Base-by-base conservation (phyloP, 2,113 vertebrate species). In the Cebus imitator region DNA sequence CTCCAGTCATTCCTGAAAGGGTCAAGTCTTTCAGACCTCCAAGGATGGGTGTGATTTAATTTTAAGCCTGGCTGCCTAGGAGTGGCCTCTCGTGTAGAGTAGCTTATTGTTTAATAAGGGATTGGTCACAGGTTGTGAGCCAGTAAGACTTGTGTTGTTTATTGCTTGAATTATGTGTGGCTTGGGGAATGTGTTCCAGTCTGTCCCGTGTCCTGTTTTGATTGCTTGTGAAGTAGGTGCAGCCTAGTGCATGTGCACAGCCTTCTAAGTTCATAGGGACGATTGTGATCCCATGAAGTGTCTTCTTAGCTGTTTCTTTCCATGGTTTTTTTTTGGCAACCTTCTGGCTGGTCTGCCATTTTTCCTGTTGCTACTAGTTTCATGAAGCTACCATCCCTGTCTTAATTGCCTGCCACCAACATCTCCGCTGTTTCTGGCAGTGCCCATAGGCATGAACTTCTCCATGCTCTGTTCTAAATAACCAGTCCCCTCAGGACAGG, bases 321-420 rank as follows among this genome's bases (percentile, higher is more conserved):
- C 66, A 50, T 81, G 32, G 11, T 70, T 95, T 66, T 95, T 37
- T 37, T 37, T 37, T 37, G 35, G 55, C 66, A 45, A 40, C 10
- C 35, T 76, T 88, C 85, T 87, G 79, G 5, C 43, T 40, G n/a
- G 18, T 37, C 58, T 93, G 32, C 80, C n/a, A 64, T 81, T 87
- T 96, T 72, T 83, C 81, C 80, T 87, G 50, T 90, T 78, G 52
- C 25, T 48, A 43, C n/a, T 92, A 79, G 57, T 78, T 97, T 94
- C n/a, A 14, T 82, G 43, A 76, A 90, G 20, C 58, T 93, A 83
- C 68, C 12, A 73, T 37, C 23, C 20, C 30, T 17, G n/a, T 72
- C 32, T 73, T 92, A 86, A 64, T 9, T 90, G 30, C 52, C 79
- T 30, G 32, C 14, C 27, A 20, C 35, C 20, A 78, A 48, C 16